Evolutionary conservation across 2,888 invertebrate species (phyloP).

Genomic region (Mycalesis mineus): DNA sequence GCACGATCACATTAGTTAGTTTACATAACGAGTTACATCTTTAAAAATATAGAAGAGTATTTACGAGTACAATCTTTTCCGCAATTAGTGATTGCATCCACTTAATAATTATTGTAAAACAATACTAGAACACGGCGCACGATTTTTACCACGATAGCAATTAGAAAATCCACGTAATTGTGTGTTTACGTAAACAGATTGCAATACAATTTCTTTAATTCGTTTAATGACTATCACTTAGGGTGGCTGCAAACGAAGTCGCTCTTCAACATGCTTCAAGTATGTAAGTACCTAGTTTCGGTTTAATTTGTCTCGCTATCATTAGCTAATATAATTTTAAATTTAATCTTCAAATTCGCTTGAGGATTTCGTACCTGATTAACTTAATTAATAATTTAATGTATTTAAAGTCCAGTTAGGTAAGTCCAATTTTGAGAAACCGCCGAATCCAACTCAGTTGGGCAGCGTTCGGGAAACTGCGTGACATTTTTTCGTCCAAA

Average conservation of each 20-base stretch:
- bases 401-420: too few relatives aligned
- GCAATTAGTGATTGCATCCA: constrained; percentile 37
- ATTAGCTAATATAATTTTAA: too few relatives aligned
- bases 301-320: too few relatives aligned
- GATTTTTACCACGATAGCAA: constrained; percentile 45
- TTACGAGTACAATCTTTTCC: constrained; percentile 30
- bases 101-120: constrained; percentile 38
- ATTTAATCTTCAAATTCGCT: too few relatives aligned
- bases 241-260: constrained; percentile 2
- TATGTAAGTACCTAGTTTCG: too few relatives aligned
- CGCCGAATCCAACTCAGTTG: too few relatives aligned
- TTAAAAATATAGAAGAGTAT: neutral
- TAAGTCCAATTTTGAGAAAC: too few relatives aligned
- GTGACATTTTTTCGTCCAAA: too few relatives aligned
- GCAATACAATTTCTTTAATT: constrained; percentile 25
- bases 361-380: too few relatives aligned
- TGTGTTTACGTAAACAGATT: constrained; percentile 26
- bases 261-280: neutral
- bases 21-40: neutral
- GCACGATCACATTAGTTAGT: neutral
- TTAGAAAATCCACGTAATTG: constrained; percentile 34
- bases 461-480: too few relatives aligned
- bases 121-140: constrained; percentile 39
- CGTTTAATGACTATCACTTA: constrained; percentile 15
- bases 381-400: too few relatives aligned